These are phyloP conservation scores for Adelphocoris suturalis DNA, from an alignment of 2,888 invertebrate genomes.

Conservation along the genomic window DNA sequence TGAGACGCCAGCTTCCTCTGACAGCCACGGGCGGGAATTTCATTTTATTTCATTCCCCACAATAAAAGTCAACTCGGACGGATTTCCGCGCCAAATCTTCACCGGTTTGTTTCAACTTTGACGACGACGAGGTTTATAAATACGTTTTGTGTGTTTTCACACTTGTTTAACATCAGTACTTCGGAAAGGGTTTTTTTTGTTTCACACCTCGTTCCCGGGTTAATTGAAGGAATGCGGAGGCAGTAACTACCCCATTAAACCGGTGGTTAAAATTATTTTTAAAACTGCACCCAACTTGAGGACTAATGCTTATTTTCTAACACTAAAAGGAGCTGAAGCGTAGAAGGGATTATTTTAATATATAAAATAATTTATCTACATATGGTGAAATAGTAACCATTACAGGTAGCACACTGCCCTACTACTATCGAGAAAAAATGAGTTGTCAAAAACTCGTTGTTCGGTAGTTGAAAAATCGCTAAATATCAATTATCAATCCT, in stretches of 20 bases:
- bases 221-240: slow-evolving; percentile 21
- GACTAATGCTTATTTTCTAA: no score
- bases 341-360: no score
- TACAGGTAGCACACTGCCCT: no score
- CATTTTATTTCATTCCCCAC: neutral
- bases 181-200: neutral
- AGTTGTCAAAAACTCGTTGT: no score
- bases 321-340: no score
- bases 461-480: no score
- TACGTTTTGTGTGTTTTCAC: slow-evolving; percentile 29
- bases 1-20: no score
- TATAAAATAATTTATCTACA: no score
- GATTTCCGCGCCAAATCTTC: slow-evolving; percentile 2
- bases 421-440: no score
- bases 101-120: slow-evolving; percentile 3
- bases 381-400: no score
- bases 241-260: slow-evolving; percentile 3
- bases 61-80: slow-evolving; percentile 27
- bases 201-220: neutral
- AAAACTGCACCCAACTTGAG: neutral
- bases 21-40: no score
- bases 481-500: no score
- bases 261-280: neutral
- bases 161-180: slow-evolving; percentile 28
- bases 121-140: neutral